Conservation (phyloP, 2,888 invertebrate genomes). For the Limenitis arthemis region DNA sequence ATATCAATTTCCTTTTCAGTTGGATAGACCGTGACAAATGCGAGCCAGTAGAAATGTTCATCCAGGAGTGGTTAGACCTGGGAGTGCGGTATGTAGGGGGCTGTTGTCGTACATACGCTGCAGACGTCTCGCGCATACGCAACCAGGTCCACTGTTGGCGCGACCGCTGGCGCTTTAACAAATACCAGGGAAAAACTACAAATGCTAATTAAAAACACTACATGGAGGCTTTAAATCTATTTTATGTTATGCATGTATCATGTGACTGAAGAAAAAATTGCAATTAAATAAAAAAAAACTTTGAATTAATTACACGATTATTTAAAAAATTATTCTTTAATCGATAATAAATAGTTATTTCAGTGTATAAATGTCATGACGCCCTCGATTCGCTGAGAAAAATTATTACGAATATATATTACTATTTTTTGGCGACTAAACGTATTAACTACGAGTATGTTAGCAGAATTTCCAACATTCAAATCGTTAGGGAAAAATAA, state of each 20-base stretch:
- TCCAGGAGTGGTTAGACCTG: slow-evolving; percentile 84
- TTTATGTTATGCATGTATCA: background rate
- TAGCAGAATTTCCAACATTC: no score
- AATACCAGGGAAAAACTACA: background rate
- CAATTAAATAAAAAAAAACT: background rate
- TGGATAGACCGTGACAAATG: slow-evolving; percentile 82
- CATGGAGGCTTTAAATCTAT: background rate
- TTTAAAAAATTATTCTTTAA: no score
- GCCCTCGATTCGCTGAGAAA: no score
- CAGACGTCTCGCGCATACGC: slow-evolving; percentile 82
- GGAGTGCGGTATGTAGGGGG: slow-evolving; percentile 92
- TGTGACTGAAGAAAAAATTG: background rate
- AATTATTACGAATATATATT: no score
- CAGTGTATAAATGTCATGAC: no score
- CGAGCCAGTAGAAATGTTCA: slow-evolving; percentile 79
- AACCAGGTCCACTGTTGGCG: slow-evolving; percentile 72
- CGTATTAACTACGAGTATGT: no score
- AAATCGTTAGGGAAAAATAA: no score
- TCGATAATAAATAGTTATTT: no score
- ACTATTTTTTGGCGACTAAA: no score
- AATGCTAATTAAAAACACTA: slow-evolving; percentile 5
- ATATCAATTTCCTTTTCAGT: slow-evolving; percentile 43
- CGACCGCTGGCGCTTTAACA: slow-evolving; percentile 48
- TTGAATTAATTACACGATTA: background rate
- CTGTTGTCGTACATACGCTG: slow-evolving; percentile 90